These are phyloP conservation scores for Pipistrellus nathusii DNA, from an alignment of 2,797 vertebrate species.

Conservation along the genomic window DNA sequence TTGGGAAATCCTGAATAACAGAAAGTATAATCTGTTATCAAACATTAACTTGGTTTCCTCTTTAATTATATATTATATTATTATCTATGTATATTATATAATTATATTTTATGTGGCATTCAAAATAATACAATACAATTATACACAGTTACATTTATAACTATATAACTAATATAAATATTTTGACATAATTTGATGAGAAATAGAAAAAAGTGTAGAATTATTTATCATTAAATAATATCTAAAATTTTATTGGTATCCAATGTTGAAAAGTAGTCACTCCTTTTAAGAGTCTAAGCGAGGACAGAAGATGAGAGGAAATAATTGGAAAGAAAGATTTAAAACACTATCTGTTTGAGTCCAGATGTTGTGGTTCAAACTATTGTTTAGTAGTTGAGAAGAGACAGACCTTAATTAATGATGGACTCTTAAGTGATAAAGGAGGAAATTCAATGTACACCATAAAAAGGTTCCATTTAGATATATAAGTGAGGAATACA, in stretches of 20 bases:
- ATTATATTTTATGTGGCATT: neutral
- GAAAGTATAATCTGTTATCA: neutral
- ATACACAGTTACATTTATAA: no score
- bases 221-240: slow-evolving; percentile 44
- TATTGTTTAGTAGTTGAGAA: neutral
- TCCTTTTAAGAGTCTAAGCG: neutral
- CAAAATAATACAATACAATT: neutral
- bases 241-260: neutral
- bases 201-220: slow-evolving; percentile 1
- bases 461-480: neutral
- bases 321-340: slow-evolving; percentile 4
- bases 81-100: neutral
- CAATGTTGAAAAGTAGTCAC: neutral
- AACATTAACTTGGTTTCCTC: neutral
- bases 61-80: neutral
- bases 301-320: neutral
- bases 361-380: neutral
- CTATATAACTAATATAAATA: neutral
- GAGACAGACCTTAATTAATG: neutral
- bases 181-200: slow-evolving; percentile 40
- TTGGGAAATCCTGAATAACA: neutral
- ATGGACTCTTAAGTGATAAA: neutral
- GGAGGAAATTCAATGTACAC: neutral
- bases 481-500: neutral
- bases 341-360: neutral